Conservation (phyloP, 2,797 vertebrate genomes). For the Pelochelys cantorii region DNA sequence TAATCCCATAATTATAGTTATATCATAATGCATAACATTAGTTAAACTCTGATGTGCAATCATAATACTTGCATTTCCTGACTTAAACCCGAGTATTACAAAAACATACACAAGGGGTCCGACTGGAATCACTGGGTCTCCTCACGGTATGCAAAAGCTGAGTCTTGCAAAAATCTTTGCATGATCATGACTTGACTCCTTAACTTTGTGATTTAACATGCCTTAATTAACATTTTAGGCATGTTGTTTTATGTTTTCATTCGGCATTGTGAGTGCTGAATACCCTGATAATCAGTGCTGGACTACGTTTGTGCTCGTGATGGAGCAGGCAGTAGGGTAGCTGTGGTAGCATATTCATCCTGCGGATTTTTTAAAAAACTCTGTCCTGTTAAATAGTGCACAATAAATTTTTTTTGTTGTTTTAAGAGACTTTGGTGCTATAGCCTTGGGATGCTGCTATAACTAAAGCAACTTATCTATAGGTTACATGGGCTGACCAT, state of each 20-base stretch:
- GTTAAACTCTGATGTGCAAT: not conserved
- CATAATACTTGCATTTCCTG: not conserved
- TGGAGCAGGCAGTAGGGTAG: not conserved
- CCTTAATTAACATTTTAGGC: not conserved
- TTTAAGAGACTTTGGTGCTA: not conserved
- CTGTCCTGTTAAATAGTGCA: not conserved
- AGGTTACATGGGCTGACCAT: not conserved
- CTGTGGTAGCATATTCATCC: not conserved
- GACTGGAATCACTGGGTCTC: not conserved
- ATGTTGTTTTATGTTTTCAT: constrained; percentile 5
- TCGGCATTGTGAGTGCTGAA: not conserved
- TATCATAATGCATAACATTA: not conserved
- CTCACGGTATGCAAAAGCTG: not conserved
- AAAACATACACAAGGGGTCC: not conserved
- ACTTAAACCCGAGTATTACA: not conserved
- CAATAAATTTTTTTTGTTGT: not conserved
- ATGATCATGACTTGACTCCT: not conserved
- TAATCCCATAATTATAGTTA: not conserved
- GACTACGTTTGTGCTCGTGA: not conserved
- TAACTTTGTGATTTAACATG: constrained; percentile 11
- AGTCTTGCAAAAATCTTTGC: constrained; percentile 40
- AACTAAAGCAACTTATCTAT: not conserved
- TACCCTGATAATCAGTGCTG: not conserved
- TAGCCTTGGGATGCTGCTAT: not conserved
- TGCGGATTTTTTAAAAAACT: not conserved